Conservation (phyloP, 2,797 vertebrate species). For the Leptatherina wallacei region DNA sequence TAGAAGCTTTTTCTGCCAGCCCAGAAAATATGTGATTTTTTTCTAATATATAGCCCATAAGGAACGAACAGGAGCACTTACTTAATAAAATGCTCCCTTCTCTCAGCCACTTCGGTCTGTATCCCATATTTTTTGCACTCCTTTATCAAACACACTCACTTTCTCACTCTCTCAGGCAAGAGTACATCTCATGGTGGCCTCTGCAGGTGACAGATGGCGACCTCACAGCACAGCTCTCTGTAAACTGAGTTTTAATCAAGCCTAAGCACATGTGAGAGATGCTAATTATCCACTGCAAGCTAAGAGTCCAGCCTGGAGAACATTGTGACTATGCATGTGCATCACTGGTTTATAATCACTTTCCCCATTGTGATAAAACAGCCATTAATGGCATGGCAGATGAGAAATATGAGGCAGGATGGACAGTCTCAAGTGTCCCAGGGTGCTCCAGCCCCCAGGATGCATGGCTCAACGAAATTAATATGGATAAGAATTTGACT, state of each 20-base stretch:
- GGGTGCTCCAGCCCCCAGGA: conserved; percentile 34
- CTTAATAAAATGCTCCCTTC: conserved; percentile 48
- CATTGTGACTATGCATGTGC: conserved; percentile 37
- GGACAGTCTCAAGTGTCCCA: conserved; percentile 41
- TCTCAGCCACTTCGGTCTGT: conserved; percentile 41
- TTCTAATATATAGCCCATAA: conserved; percentile 40
- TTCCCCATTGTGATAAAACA: conserved; percentile 42
- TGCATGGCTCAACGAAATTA: conserved; percentile 54
- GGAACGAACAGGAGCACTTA: conserved; percentile 41
- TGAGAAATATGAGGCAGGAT: conserved; percentile 27
- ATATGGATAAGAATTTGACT: conserved; percentile 56
- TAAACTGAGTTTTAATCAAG: conserved; percentile 94
- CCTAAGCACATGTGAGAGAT: conserved; percentile 89
- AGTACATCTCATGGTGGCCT: conserved; percentile 85
- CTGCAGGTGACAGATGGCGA: conserved; percentile 91
- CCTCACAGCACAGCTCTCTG: conserved; percentile 86
- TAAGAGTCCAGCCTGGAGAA: conserved; percentile 73
- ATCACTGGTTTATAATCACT: conserved; percentile 47
- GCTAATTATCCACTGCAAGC: conserved; percentile 90
- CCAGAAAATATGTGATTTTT: conserved; percentile 55
- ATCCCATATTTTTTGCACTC: conserved; percentile 36
- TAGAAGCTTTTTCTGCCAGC: conserved; percentile 41
- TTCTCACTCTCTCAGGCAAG: conserved; percentile 70
- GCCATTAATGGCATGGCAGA: conserved; percentile 32
- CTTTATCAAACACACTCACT: conserved; percentile 44